Conservation (phyloP, 2,888 invertebrate species). For the Tetheella fluctuosa region DNA sequence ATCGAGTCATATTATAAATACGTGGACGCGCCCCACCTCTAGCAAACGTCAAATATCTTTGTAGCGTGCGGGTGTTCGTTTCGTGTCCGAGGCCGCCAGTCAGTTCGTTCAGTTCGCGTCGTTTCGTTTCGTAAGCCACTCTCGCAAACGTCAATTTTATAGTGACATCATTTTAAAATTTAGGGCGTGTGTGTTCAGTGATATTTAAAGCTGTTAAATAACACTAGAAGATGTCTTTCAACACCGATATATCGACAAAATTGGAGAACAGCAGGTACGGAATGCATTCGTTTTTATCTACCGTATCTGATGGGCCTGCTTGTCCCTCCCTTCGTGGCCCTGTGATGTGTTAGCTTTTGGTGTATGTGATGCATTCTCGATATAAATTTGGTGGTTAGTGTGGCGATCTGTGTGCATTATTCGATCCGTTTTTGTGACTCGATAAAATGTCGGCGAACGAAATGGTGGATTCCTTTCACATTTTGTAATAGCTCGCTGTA, state of each 20-base stretch:
- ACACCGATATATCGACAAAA: conserved; percentile 77
- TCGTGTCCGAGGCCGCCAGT: conserved; percentile 34
- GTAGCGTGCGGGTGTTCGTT: conserved; percentile 60
- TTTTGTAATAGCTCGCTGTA: conserved; percentile 36
- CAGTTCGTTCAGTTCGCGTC: conserved; percentile 57
- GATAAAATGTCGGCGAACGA: conserved; percentile 21
- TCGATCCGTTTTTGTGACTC: conserved; percentile 17
- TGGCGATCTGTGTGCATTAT: conserved; percentile 27
- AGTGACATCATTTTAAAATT: conserved; percentile 67
- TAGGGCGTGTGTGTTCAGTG: conserved; percentile 80
- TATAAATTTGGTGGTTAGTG: conserved; percentile 24
- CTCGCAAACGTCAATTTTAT: conserved; percentile 64
- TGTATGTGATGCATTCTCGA: conserved; percentile 44
- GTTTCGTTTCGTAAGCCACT: conserved; percentile 70
- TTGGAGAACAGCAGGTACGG: conserved; percentile 83
- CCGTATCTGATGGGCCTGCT: conserved; percentile 44
- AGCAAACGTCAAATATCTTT: conserved; percentile 73
- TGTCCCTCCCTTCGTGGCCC: conserved; percentile 41
- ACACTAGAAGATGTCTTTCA: conserved; percentile 81
- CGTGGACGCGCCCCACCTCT: conserved; percentile 72
- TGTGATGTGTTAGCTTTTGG: conserved; percentile 29
- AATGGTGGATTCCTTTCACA: conserved; percentile 50
- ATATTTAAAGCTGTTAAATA: conserved; percentile 77
- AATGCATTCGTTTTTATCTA: conserved; percentile 46
- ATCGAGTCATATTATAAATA: conserved; percentile 77